A percentile compares a stretch with the other conserved stretches of the same genome.
Conservation (phyloP, 2,888 invertebrate species). For the Drosophila fungiperda region DNA sequence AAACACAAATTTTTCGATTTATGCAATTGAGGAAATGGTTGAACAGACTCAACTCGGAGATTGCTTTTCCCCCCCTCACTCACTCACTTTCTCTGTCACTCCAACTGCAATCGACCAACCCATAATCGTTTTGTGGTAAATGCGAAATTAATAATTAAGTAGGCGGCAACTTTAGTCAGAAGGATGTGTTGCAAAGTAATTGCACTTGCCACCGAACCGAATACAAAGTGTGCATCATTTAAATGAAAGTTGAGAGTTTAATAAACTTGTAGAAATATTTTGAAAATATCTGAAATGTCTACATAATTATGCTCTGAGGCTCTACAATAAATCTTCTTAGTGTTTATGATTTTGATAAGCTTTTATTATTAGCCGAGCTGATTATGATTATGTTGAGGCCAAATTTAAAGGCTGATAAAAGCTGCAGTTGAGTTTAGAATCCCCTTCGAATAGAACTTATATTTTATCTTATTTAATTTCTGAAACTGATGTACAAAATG, state of each 20-base stretch:
- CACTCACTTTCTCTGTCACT: neutral
- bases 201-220: slow-evolving; percentile 51
- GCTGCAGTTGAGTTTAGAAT: neutral
- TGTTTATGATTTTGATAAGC: neutral
- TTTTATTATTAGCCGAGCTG: neutral
- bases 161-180: slow-evolving; percentile 43
- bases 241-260: neutral
- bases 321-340: neutral
- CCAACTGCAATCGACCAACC: slow-evolving; percentile 5
- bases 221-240: slow-evolving; percentile 39
- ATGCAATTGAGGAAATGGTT: slow-evolving; percentile 77
- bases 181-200: slow-evolving; percentile 20
- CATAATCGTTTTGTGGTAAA: slow-evolving; percentile 78
- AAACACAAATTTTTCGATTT: slow-evolving; percentile 80
- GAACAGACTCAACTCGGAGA: slow-evolving; percentile 25
- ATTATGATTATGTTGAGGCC: neutral
- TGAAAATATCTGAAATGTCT: neutral
- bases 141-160: slow-evolving; percentile 79
- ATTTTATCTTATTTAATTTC: neutral
- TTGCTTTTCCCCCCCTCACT: slow-evolving; percentile 5
- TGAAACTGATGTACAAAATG: too few relatives aligned
- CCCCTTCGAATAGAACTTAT: neutral
- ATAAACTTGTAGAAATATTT: neutral
- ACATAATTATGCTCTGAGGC: neutral
- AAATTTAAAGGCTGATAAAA: neutral